Conservation (phyloP, 2,113 vertebrate species). For the Scolopax mira region DNA sequence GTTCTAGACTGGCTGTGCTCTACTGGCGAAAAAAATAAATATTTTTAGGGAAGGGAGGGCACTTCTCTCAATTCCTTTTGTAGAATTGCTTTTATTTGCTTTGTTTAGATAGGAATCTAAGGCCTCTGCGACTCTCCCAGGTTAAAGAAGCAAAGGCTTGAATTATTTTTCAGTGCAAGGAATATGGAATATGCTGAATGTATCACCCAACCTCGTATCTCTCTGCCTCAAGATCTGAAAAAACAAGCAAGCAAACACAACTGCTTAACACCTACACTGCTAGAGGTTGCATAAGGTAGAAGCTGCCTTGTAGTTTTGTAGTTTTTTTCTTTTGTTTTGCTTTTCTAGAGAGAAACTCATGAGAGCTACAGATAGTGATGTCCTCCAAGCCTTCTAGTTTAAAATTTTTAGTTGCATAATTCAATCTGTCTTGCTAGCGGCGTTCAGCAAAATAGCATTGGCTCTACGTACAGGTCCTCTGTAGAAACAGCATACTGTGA, state of each 20-base stretch:
- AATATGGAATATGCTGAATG: not conserved
- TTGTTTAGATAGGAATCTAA: slow-evolving; percentile 4
- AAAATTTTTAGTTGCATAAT: not conserved
- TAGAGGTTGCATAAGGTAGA: not conserved
- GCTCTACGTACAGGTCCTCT: not conserved
- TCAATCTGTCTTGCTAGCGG: not conserved
- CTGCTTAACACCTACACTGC: not conserved
- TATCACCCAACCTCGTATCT: not conserved
- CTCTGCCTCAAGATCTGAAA: not conserved
- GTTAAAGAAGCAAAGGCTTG: not conserved
- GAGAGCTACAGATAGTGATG: not conserved
- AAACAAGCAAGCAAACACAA: not conserved
- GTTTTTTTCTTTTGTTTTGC: not conserved
- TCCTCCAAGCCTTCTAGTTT: not conserved
- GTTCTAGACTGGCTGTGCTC: not conserved
- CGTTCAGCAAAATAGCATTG: not conserved
- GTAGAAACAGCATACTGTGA: not conserved
- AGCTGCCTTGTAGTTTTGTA: not conserved
- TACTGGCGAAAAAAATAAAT: not conserved
- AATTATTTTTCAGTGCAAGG: not conserved
- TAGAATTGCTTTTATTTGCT: not conserved
- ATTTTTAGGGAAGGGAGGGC: slow-evolving; percentile 3
- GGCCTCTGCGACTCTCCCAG: not conserved
- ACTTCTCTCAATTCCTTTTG: not conserved
- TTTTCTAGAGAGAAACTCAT: not conserved